These are phyloP conservation scores for Pachyrhynchus sulphureomaculatus DNA, from an alignment of 1,140 invertebrate species.

Conservation along the genomic window DNA sequence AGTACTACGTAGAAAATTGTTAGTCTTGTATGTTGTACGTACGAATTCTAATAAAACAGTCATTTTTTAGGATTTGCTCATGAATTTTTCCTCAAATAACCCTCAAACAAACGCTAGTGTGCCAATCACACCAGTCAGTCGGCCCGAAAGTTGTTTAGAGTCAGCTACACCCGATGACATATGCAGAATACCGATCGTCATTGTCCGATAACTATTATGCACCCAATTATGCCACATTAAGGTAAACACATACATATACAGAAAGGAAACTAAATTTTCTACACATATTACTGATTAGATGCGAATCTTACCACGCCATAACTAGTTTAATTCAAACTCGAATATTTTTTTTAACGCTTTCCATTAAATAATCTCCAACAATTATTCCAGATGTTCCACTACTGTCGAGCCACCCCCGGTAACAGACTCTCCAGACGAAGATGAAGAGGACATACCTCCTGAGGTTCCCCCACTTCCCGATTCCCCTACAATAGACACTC, in stretches of 20 bases:
- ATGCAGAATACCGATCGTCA: constrained; percentile 58
- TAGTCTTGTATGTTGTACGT: too few relatives aligned
- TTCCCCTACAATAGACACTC: constrained; percentile 8
- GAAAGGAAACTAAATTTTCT: too few relatives aligned
- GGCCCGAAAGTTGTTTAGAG: constrained; percentile 48
- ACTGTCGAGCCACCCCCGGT: background rate
- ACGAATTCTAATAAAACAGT: too few relatives aligned
- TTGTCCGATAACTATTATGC: constrained; percentile 51
- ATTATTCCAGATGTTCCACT: background rate
- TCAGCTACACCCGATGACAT: constrained; percentile 52
- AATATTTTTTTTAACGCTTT: too few relatives aligned
- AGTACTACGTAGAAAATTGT: too few relatives aligned
- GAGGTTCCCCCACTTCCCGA: constrained; percentile 47
- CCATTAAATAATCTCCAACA: too few relatives aligned
- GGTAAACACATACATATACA: background rate
- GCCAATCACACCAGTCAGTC: constrained; percentile 52
- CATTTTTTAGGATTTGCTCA: constrained; percentile 56
- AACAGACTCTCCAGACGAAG: constrained; percentile 16
- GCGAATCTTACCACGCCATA: too few relatives aligned
- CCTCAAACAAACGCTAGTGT: constrained; percentile 46
- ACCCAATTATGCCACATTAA: constrained; percentile 37
- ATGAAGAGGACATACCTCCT: constrained; percentile 36
- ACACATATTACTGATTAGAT: too few relatives aligned
- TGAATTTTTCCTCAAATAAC: constrained; percentile 59
- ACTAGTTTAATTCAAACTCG: too few relatives aligned